These are phyloP conservation scores for Poeciliopsis turneri DNA, from an alignment of 2,797 vertebrate genomes.

Conservation along the genomic window DNA sequence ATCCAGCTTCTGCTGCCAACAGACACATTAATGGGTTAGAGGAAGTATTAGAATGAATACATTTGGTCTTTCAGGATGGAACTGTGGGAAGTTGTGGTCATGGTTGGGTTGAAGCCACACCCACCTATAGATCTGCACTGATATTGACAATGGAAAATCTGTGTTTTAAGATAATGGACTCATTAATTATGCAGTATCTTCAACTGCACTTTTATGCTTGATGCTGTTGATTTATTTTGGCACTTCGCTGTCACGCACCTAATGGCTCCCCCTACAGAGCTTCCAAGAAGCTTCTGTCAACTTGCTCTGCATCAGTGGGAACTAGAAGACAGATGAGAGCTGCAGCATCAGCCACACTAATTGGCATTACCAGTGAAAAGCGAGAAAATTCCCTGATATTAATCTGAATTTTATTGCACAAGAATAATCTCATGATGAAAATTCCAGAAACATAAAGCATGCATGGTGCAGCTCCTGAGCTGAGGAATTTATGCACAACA, in stretches of 20 bases:
- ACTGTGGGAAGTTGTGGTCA: slow-evolving; percentile 3
- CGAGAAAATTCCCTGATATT: neutral
- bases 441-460: neutral
- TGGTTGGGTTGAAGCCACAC: slow-evolving; percentile 4
- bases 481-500: neutral
- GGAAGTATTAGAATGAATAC: neutral
- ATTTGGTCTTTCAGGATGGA: slow-evolving; percentile 2
- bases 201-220: slow-evolving; percentile 42
- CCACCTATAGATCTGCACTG: slow-evolving; percentile 4
- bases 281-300: slow-evolving; percentile 49
- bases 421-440: neutral
- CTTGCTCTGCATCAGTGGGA: slow-evolving; percentile 13
- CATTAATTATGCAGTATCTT: slow-evolving; percentile 56
- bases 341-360: neutral
- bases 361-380: neutral
- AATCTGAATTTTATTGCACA: neutral
- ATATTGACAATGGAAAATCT: neutral
- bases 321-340: slow-evolving; percentile 7
- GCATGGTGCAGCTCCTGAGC: neutral
- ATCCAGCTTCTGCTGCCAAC: neutral
- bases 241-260: slow-evolving; percentile 2
- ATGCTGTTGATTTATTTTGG: slow-evolving; percentile 27
- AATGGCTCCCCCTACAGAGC: slow-evolving; percentile 30
- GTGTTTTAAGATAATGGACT: slow-evolving; percentile 42
- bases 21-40: neutral